Evolutionary conservation across 2,113 vertebrate species (phyloP).

Genomic region (Hystrix brachyura): DNA sequence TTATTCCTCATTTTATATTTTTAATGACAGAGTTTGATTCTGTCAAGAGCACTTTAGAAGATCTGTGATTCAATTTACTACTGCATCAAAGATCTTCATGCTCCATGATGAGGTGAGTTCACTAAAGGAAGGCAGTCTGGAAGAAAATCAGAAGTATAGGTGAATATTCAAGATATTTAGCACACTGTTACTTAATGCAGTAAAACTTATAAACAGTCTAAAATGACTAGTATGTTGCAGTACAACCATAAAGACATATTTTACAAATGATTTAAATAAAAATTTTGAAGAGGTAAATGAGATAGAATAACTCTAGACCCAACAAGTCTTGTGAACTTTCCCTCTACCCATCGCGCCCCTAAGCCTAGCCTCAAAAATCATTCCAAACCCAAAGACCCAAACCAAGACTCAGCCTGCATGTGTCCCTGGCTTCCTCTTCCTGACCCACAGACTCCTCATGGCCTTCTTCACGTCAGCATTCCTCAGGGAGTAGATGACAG

Average conservation of each 20-base stretch:
- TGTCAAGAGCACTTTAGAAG: not conserved
- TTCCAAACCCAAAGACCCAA: not conserved
- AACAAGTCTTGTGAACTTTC: not conserved
- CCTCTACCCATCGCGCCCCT: not conserved
- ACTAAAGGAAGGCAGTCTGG: not conserved
- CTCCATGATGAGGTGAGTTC: not conserved
- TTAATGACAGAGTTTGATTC: not conserved
- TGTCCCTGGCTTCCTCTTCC: not conserved
- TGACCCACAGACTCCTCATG: slow-evolving; percentile 40
- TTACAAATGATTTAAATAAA: not conserved
- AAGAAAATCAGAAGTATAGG: not conserved
- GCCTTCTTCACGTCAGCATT: slow-evolving; percentile 78
- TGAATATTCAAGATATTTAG: not conserved
- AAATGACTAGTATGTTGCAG: not conserved
- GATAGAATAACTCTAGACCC: not conserved
- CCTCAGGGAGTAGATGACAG: slow-evolving; percentile 78
- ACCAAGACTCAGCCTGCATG: not conserved
- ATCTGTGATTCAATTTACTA: not conserved
- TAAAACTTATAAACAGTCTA: not conserved
- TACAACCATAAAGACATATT: not conserved
- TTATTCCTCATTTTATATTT: not conserved
- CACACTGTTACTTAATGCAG: not conserved
- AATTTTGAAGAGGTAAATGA: not conserved
- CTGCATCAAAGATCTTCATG: not conserved
- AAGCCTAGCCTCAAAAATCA: not conserved